Evolutionary conservation across 2,888 invertebrate genomes (phyloP).

Genomic region (Synergus umbraculus): DNA sequence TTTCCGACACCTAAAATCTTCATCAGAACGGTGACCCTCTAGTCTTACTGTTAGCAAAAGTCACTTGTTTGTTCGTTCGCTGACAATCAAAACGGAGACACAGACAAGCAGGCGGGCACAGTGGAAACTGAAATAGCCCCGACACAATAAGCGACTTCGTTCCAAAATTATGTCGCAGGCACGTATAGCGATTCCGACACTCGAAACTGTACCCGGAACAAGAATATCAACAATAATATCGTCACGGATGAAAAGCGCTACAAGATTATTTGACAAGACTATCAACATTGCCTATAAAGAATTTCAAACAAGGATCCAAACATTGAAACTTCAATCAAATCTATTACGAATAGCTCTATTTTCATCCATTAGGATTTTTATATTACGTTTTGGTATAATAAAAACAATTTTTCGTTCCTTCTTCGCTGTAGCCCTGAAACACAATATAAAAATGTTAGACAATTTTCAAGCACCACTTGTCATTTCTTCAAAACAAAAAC

Average conservation of each 20-base stretch:
- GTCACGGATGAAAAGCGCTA: neutral
- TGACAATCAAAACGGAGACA: slow-evolving; percentile 33
- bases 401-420: too few relatives aligned
- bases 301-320: neutral
- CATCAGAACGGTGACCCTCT: neutral
- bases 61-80: slow-evolving; percentile 21
- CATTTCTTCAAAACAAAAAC: neutral
- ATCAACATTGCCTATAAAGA: neutral
- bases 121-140: slow-evolving; percentile 35
- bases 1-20: neutral
- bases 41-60: neutral
- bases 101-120: slow-evolving; percentile 24
- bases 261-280: slow-evolving; percentile 8
- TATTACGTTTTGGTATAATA: too few relatives aligned
- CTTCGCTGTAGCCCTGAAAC: too few relatives aligned
- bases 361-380: too few relatives aligned
- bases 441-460: too few relatives aligned
- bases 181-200: neutral
- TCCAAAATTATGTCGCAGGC: slow-evolving; percentile 34
- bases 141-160: slow-evolving; percentile 31
- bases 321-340: neutral
- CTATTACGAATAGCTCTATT: too few relatives aligned
- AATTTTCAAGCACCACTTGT: neutral
- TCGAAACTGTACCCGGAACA: slow-evolving; percentile 27
- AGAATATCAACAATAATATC: slow-evolving; percentile 34